Conservation (phyloP, 2,888 invertebrate genomes). For the Galeopsomyia nigrocyanea region DNA sequence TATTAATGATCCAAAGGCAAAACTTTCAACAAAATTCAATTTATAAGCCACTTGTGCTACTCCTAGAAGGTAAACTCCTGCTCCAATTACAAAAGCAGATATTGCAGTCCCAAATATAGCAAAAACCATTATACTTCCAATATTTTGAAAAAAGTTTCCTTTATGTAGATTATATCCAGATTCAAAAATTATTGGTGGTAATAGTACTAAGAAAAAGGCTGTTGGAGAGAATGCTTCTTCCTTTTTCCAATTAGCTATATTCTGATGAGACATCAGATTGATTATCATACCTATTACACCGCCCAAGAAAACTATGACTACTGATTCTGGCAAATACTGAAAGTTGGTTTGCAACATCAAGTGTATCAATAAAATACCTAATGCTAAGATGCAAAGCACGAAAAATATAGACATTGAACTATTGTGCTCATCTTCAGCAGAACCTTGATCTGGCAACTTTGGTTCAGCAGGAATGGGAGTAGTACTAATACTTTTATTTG, state of each 20-base stretch:
- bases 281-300: slow-evolving; percentile 92
- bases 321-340: slow-evolving; percentile 97
- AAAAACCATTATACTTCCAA: slow-evolving; percentile 98
- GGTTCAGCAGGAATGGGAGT: slow-evolving; percentile 79
- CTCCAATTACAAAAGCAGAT: slow-evolving; percentile 96
- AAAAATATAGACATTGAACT: slow-evolving; percentile 98
- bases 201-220: slow-evolving; percentile 94
- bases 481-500: slow-evolving; percentile 65
- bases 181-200: slow-evolving; percentile 99
- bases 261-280: slow-evolving; percentile 88
- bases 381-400: slow-evolving; percentile 92
- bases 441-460: slow-evolving; percentile 88
- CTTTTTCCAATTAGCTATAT: slow-evolving; percentile 95
- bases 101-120: slow-evolving; percentile 98
- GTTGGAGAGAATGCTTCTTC: slow-evolving; percentile 99
- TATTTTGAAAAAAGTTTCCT: slow-evolving; percentile 96
- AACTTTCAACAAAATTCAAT: slow-evolving; percentile 95
- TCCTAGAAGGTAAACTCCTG: slow-evolving; percentile 94
- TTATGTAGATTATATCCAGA: slow-evolving; percentile 99
- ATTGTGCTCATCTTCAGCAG: slow-evolving; percentile 96
- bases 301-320: slow-evolving; percentile 96
- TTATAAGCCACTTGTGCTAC: slow-evolving; percentile 92
- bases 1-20: slow-evolving; percentile 98
- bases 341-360: slow-evolving; percentile 95
- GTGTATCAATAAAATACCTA: slow-evolving; percentile 95